Base-by-base conservation (phyloP, 2,888 invertebrate genomes). In the Sesamia inferens region DNA sequence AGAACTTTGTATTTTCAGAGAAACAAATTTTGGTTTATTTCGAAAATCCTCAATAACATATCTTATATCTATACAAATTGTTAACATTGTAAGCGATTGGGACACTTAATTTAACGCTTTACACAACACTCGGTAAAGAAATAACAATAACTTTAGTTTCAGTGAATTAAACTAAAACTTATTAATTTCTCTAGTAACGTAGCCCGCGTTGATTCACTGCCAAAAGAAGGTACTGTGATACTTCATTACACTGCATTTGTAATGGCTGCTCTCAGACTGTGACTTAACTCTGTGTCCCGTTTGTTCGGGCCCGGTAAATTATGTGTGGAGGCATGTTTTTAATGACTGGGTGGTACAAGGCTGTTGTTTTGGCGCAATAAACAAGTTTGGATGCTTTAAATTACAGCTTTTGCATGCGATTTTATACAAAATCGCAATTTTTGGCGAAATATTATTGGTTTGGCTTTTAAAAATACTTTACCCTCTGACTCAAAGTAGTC, bases 171-270 rank as follows among this genome's bases (percentile, higher is more conserved):
- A 64, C 51, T 39, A 64, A 64, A 54, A 16, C 39, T 31, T 54
- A 11, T 78, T 73, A 22, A 44, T 13, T 19, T n/a, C 19, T 39
- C 13, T 39, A 42, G 63, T 57, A 24, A 74, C 62, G 42, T 39
- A 61, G 68, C 42, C 22, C 11, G 47, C 11, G 58, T 59, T 66
- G 42, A 48, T 19, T 31, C 48, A 31, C 59, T 76, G 73, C 70
- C 72, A 79, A 85, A 77, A 82, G 74, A 77, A 73, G 76, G 64
- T 55, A 55, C 64, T 66, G 71, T 70, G 71, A 59, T 75, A 86
- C 85, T 85, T 77, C 87, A 87, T 85, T 87, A 86, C 42, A 68
- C 68, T 78, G 77, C 78, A 82, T 71, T 78, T 55, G 63, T 64
- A 59, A 59, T 55, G 69, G 67, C n/a, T 14, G 57, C 74, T 62